Percentiles rank a stretch among this genome's conserved stretches.
phyloP scores from a whole-genome alignment of 2,797 vertebrate species.

The Allobates femoralis region DNA sequence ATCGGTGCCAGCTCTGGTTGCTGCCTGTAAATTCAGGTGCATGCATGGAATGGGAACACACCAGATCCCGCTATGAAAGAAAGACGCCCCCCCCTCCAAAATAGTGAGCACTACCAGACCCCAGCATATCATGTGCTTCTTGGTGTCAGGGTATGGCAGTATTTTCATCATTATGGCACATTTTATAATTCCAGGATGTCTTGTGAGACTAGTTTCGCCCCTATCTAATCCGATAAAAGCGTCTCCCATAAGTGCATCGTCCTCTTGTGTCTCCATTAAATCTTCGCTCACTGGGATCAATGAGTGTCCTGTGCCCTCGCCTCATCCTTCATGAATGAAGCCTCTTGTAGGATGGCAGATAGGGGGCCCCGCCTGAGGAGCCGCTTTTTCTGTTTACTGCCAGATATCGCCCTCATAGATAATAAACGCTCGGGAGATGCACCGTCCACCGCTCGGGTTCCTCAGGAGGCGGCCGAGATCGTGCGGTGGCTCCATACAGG shows the following conservation, averaged over 20 bases:
- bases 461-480: neutral
- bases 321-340: neutral
- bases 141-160: neutral
- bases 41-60: too few species aligned
- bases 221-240: neutral
- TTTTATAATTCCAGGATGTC: neutral
- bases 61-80: too few species aligned
- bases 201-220: neutral
- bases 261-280: neutral
- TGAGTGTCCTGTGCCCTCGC: slow-evolving; percentile 1
- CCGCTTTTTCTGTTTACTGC: slow-evolving; percentile 18
- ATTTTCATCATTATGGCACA: neutral
- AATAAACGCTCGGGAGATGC: neutral
- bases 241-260: neutral
- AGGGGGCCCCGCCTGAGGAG: neutral
- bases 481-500: neutral
- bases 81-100: too few species aligned
- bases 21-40: too few species aligned
- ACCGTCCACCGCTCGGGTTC: neutral
- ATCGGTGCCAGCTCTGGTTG: too few species aligned
- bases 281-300: slow-evolving; percentile 13
- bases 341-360: neutral
- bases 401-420: neutral
- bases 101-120: too few species aligned
- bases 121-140: too few species aligned